phyloP scores from a whole-genome alignment of 2,797 vertebrate genomes.

The Poeciliopsis infans region DNA sequence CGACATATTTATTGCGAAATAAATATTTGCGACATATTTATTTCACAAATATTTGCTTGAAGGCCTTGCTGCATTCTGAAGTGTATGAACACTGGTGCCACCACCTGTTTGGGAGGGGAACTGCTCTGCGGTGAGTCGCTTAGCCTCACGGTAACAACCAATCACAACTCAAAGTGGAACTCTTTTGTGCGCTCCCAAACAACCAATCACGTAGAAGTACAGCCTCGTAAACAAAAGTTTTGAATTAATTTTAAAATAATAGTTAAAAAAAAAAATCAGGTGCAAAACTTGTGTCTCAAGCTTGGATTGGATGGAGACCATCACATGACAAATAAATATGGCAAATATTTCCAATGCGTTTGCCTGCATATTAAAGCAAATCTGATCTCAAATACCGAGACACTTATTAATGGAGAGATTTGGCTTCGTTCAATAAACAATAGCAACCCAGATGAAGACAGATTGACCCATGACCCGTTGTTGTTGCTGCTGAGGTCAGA shows the following conservation, averaged over 20 bases:
- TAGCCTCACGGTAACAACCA: too few relatives aligned
- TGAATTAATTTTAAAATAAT: neutral
- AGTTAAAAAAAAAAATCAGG: neutral
- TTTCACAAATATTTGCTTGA: too few relatives aligned
- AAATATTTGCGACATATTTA: too few relatives aligned
- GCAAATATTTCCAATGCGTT: too few relatives aligned
- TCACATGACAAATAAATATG: too few relatives aligned
- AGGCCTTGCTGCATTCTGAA: too few relatives aligned
- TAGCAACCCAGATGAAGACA: neutral
- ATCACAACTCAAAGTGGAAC: neutral
- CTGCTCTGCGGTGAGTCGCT: too few relatives aligned
- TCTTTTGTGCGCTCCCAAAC: neutral
- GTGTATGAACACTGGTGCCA: too few relatives aligned
- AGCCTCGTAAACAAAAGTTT: neutral
- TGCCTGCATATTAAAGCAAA: neutral
- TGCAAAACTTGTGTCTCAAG: too few relatives aligned
- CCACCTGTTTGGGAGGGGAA: too few relatives aligned
- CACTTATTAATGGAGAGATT: neutral
- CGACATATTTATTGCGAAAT: too few relatives aligned
- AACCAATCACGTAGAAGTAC: neutral
- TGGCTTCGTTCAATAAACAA: neutral
- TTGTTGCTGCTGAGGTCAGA: neutral
- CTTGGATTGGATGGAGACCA: neutral
- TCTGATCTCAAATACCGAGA: neutral
- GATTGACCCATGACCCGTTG: neutral